Percentiles rank a stretch among this genome's conserved stretches.
Conservation (phyloP, 2,797 vertebrate genomes). For the Gadopsis marmoratus region DNA sequence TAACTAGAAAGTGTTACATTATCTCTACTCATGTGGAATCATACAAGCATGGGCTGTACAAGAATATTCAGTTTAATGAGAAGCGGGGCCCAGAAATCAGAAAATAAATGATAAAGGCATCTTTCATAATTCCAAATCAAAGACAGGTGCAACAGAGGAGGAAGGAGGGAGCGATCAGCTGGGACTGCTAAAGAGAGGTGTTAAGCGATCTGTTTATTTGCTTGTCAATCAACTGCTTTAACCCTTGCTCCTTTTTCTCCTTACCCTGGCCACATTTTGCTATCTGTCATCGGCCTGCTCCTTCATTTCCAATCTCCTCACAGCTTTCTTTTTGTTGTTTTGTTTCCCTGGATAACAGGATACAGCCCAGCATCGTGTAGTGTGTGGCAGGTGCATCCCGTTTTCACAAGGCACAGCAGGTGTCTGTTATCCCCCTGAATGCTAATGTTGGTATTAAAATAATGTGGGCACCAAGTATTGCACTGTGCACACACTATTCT, state of each 20-base stretch:
- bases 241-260: slow-evolving; percentile 4
- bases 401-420: slow-evolving; percentile 66
- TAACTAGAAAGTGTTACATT: not conserved
- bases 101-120: slow-evolving; percentile 10
- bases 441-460: slow-evolving; percentile 65
- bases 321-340: slow-evolving; percentile 32
- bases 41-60: not conserved
- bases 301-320: slow-evolving; percentile 48
- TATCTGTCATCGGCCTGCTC: slow-evolving; percentile 45
- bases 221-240: slow-evolving; percentile 66
- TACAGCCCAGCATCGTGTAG: slow-evolving; percentile 1
- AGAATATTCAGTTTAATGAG: slow-evolving; percentile 10
- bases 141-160: slow-evolving; percentile 41
- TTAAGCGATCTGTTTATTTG: slow-evolving; percentile 66
- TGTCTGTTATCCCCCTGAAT: slow-evolving; percentile 69
- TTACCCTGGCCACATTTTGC: slow-evolving; percentile 46
- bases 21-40: not conserved
- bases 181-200: slow-evolving; percentile 49
- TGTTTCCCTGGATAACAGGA: slow-evolving; percentile 28
- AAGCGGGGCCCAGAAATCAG: not conserved
- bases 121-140: slow-evolving; percentile 36
- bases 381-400: slow-evolving; percentile 58
- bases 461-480: slow-evolving; percentile 39
- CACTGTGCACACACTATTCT: slow-evolving; percentile 31
- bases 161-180: slow-evolving; percentile 27